Evolutionary conservation across 1,140 invertebrate genomes (phyloP), one percentile per base, ranked within the genome.

Genomic region (Diorhabda carinulata): DNA sequence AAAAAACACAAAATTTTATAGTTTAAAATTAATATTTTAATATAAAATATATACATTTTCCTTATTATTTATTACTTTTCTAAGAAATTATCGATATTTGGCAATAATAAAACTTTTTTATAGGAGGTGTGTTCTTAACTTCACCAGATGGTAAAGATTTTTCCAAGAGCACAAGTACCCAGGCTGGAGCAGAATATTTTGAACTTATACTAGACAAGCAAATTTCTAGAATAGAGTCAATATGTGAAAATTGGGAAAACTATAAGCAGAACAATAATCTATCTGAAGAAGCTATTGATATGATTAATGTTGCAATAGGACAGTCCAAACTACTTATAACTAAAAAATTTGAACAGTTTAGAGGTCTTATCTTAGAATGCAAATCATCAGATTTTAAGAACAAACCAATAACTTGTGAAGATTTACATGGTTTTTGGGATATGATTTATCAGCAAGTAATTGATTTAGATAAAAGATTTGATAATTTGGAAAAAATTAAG

Each of bases 341-440:
- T 4, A 89, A 90, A 71, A 89, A 91, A 72, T 87, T 92, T 70
- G 81, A 87, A 74, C 86, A 91, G 76, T 92, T 92, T 70, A 73
- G 79, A 25, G 77, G 82, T 2, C 79, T 93, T 2, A 88, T 92
- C 25, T 79, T 85, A 52, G 83, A 87, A 61, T 91, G 89, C 74
- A 87, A 89, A 75, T 44, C 47, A n/a, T 57, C 8, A 25, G 10
- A 71, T 10, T 81, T 81, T 61, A 82, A 83, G 9, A 88, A 86
- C 40, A 76, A 77, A 8, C 72, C 76, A 68, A 87, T 91, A 2
- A 85, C 84, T 0, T 85, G 85, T 56, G 81, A 83, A 58, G 91
- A 92, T 81, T 80, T 92, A 0, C 87, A 91, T 79, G 91, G 90
- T 3, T 92, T 91, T 81, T 92, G 91, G 91, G 90, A 91, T 57